Conservation (phyloP, 37 sponge, comb jelly and placozoan species). For the Mnemiopsis leidyi region DNA sequence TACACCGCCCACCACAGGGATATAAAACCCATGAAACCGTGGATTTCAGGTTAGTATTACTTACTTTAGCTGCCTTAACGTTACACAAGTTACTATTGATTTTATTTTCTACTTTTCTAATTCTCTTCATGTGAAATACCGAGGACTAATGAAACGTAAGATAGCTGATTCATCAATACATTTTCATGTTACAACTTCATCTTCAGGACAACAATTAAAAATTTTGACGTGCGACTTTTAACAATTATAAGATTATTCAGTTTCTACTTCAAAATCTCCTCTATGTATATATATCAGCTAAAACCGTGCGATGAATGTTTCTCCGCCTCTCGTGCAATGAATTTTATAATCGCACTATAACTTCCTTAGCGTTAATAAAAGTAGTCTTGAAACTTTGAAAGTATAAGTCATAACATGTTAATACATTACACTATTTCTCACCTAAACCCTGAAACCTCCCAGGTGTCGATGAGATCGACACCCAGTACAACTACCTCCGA, state of each 20-base stretch:
- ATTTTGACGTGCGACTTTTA: too few relatives aligned
- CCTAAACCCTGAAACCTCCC: too few relatives aligned
- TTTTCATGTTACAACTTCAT: too few relatives aligned
- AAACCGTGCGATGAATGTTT: background rate
- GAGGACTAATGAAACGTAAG: too few relatives aligned
- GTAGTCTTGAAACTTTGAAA: too few relatives aligned
- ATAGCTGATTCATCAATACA: too few relatives aligned
- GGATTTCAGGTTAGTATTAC: background rate
- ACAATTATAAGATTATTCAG: too few relatives aligned
- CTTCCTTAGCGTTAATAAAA: background rate
- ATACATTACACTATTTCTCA: background rate
- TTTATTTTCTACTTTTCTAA: background rate
- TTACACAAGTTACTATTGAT: background rate
- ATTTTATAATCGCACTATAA: background rate
- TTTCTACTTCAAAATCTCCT: too few relatives aligned
- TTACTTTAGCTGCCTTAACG: background rate
- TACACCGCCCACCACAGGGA: background rate
- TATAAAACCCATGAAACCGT: background rate
- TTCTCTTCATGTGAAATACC: too few relatives aligned
- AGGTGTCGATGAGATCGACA: conserved; percentile 2
- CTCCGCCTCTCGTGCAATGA: background rate
- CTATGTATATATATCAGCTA: too few relatives aligned
- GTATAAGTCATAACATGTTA: too few relatives aligned
- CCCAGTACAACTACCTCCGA: background rate
- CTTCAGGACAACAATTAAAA: too few relatives aligned